Base-by-base conservation (phyloP, 1,140 invertebrate genomes). In the Drosophila subpulchrella region DNA sequence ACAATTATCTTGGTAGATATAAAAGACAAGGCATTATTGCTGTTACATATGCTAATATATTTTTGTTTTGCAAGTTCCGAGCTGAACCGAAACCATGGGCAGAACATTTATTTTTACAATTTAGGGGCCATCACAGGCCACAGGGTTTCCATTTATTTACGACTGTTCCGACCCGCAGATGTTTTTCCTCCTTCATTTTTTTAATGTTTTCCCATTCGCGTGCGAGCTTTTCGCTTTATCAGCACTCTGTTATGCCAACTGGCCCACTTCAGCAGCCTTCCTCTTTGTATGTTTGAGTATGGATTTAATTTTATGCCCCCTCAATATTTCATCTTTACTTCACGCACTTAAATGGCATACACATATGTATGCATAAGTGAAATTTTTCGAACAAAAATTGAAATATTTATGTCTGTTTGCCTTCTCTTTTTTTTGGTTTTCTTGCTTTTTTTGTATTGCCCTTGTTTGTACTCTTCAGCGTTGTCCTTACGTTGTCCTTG, bases 401-500 rank as follows among this genome's bases (percentile, higher is more conserved):
- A 89, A 88, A 89, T 89, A 89, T 88, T 89, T 89, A 88, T 88
- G 72, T 48, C 73, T 74, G 63, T 65, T 60, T 57, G 47, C 47
- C 32, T 11, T 51, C 13, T 2, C 6, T 2, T 15, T 75, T 55
- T 42, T 41, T 47, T 24, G 38, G 57, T 50, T 34, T 34, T 56
- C 7, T 34, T 39, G 38, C 12, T 65, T 20, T 51, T 48, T 73
- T 73, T 73, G n/a, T 55, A 32, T 55, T 62, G 36, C 38, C 60
- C 36, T 51, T 73, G 59, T 58, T 58, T 60, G 75, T 67, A 56
- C 66, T 54, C 73, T 63, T 80, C 67, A 67, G 70, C 75, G 75
- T 78, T 88, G 82, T 89, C 83, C 84, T 88, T 89, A 83, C 63
- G 84, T 60, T 89, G 84, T 89, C 84, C 83, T 88, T 88, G 75